phyloP scores from a whole-genome alignment of 2,888 invertebrate species.

The Melieria omissa region DNA sequence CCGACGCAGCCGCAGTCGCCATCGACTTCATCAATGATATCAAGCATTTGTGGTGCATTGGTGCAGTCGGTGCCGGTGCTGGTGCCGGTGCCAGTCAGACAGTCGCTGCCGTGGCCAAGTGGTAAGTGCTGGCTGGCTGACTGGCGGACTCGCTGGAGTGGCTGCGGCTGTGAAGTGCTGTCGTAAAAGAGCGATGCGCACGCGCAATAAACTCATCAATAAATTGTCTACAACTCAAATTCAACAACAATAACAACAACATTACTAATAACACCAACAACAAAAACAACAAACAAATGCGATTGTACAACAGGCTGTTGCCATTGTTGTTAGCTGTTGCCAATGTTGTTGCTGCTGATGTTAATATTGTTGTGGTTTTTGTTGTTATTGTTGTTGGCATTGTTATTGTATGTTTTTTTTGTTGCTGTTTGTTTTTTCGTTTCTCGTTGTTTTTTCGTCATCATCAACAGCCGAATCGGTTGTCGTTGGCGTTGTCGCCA shows the following conservation, averaged over 20 bases:
- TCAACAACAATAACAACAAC: slow-evolving; percentile 37
- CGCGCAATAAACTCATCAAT: slow-evolving; percentile 65
- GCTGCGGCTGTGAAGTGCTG: slow-evolving; percentile 15
- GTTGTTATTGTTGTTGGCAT: slow-evolving; percentile 34
- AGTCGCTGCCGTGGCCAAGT: too few relatives aligned
- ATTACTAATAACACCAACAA: slow-evolving; percentile 29
- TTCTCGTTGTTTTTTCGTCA: too few relatives aligned
- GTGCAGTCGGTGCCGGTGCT: slow-evolving; percentile 11
- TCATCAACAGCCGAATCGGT: too few relatives aligned
- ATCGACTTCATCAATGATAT: slow-evolving; percentile 42
- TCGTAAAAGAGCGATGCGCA: slow-evolving; percentile 45
- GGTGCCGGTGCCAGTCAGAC: slow-evolving; percentile 20
- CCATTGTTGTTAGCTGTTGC: too few relatives aligned
- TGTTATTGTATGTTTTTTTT: slow-evolving; percentile 28
- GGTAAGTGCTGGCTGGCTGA: background rate
- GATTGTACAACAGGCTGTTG: too few relatives aligned
- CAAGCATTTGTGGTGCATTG: slow-evolving; percentile 1
- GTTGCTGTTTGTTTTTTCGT: too few relatives aligned
- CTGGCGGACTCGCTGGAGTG: background rate
- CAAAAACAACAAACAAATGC: background rate
- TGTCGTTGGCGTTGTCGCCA: too few relatives aligned
- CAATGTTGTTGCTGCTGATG: background rate
- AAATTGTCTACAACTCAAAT: slow-evolving; percentile 57
- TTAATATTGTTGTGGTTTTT: slow-evolving; percentile 34
- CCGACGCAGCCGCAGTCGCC: slow-evolving; percentile 8